Evolutionary conservation across 2,888 invertebrate species (phyloP), one percentile per base, ranked within the genome.

Genomic region (Lasioglossum vierecki): DNA sequence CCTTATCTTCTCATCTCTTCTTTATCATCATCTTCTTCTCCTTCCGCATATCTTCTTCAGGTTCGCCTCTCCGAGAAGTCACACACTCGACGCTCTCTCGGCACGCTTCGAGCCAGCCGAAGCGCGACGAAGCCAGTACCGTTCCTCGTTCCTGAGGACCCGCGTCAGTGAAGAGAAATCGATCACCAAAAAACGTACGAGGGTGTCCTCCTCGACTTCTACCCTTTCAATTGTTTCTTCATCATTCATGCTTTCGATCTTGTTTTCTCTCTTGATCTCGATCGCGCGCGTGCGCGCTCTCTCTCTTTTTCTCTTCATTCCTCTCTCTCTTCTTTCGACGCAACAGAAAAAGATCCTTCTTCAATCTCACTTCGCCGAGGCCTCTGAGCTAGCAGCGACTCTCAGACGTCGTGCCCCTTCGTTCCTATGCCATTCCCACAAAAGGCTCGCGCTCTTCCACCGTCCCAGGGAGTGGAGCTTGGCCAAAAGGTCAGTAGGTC

Each of bases 101-200:
- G 35, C 66, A 70, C 84, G 80, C 66, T 35, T 88, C 90, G 90
- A 84, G 22, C 89, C 90, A 90, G 89, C 89, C 90, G 89, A 90
- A 80, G 68, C 83, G 76, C 73, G 57, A 18, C 84, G 77, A 79
- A 9, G 22, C 39, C n/a, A 49, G 30, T 63, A 81, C 72, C 82
- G 75, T 63, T 53, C 71, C 76, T 79, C 84, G 30, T 53, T 74
- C 46, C 84, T 75, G 87, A 86, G 83, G 86, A 57, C 87, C 87
- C 79, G 87, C 87, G 79, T 85, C 82, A 85, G 80, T 26, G 15
- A 79, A 57, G 77, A 80, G 82, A 72, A 41, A 57, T 60, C 74
- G 75, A 74, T 46, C 76, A 66, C 70, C 70, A 63, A 44, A 85
- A 53, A 53, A 76, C 82, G 79, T 79, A n/a, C 84, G 76, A 77